Conservation (phyloP, 2,888 invertebrate species). For the Cryptops parisi region DNA sequence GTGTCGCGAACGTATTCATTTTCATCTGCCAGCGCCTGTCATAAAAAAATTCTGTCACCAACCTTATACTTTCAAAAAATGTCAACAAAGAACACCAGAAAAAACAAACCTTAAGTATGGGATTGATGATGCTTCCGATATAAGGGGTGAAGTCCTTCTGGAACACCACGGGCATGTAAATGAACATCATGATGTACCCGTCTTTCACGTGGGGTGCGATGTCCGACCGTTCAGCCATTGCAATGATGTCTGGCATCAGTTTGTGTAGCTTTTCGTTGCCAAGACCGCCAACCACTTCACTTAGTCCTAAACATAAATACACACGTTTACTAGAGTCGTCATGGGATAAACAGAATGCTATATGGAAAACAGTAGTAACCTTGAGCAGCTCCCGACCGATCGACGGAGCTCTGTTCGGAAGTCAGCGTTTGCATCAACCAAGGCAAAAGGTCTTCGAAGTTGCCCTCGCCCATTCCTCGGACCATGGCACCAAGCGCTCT, state of each 20-base stretch:
- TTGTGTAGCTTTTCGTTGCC: constrained; percentile 89
- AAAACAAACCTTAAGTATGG: constrained; percentile 58
- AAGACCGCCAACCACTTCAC: constrained; percentile 91
- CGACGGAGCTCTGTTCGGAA: constrained; percentile 87
- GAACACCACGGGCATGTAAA: constrained; percentile 96
- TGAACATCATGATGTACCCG: constrained; percentile 99
- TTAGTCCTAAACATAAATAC: too few relatives aligned
- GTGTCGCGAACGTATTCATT: constrained; percentile 98
- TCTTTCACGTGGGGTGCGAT: constrained; percentile 96
- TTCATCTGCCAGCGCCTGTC: constrained; percentile 84
- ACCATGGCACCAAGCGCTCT: constrained; percentile 96
- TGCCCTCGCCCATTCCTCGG: constrained; percentile 88
- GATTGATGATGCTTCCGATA: constrained; percentile 91
- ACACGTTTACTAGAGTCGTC: too few relatives aligned
- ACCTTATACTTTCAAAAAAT: too few relatives aligned
- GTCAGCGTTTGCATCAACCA: constrained; percentile 98
- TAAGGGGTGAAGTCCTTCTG: constrained; percentile 90
- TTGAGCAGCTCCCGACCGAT: constrained; percentile 86
- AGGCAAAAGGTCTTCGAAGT: constrained; percentile 88
- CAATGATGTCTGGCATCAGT: constrained; percentile 94
- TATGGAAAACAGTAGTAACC: constrained; percentile 33
- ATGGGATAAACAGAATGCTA: too few relatives aligned
- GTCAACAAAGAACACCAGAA: background rate
- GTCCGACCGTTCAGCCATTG: constrained; percentile 80
- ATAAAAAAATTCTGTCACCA: constrained; percentile 2